Evolutionary conservation across 2,113 vertebrate species (phyloP).

Genomic region (Oryzias woworae): DNA sequence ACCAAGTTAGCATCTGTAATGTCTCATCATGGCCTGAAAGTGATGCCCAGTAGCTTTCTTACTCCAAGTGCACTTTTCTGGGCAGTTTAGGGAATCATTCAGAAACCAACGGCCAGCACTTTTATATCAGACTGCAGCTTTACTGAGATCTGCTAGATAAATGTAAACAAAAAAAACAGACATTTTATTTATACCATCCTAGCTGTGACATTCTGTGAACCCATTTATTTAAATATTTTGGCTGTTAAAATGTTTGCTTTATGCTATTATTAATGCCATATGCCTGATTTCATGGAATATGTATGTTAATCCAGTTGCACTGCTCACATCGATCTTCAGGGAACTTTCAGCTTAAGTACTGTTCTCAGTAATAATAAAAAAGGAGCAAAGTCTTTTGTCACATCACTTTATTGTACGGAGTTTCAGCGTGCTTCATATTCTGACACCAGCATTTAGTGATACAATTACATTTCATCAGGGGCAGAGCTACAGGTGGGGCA

Average conservation of each 20-base stretch:
- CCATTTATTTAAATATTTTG: slow-evolving; percentile 52
- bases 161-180: slow-evolving; percentile 26
- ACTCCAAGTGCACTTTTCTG: slow-evolving; percentile 80
- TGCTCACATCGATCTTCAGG: slow-evolving; percentile 76
- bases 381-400: slow-evolving; percentile 17
- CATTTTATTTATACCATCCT: slow-evolving; percentile 9
- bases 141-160: slow-evolving; percentile 50
- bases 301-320: slow-evolving; percentile 58
- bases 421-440: not conserved
- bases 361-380: slow-evolving; percentile 66
- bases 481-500: too few relatives aligned
- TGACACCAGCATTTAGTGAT: not conserved
- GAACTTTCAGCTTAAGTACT: slow-evolving; percentile 74
- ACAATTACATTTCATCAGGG: not conserved
- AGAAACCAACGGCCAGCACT: slow-evolving; percentile 59
- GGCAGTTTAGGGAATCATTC: slow-evolving; percentile 59
- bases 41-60: slow-evolving; percentile 68
- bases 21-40: slow-evolving; percentile 51
- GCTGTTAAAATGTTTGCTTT: slow-evolving; percentile 55
- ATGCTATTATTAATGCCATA: slow-evolving; percentile 39
- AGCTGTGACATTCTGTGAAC: slow-evolving; percentile 14
- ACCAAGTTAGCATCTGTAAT: slow-evolving; percentile 46
- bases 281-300: slow-evolving; percentile 33
- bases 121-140: slow-evolving; percentile 72
- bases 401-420: slow-evolving; percentile 8